Base-by-base conservation (phyloP, 2,888 invertebrate species). In the Yponomeuta evonymella region DNA sequence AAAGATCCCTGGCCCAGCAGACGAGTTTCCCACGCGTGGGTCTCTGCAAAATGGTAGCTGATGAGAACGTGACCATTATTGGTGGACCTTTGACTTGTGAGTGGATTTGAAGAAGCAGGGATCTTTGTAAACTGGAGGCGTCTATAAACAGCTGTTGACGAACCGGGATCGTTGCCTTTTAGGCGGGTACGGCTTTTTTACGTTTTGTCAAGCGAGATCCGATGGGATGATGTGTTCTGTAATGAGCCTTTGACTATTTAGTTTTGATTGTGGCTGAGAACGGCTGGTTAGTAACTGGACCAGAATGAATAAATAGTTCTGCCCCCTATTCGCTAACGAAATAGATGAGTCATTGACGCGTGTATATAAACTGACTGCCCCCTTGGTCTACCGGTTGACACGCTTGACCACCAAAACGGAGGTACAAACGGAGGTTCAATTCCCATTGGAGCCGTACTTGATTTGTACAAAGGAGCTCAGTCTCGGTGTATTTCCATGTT, bases 91-190 rank as follows among this genome's bases (percentile, higher is more conserved):
- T 48, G n/a, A 43, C 43, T 15, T 36, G 29, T 6, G 36, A 36
- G 36, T 48, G 36, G 9, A 67, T n/a, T 65, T 30, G 12, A 43
- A 67, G 33, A 10, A n/a, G 5, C 15, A 74, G 84, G 71, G 70
- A 51, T 79, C 86, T 79, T 73, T 69, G 73, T 77, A 79, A 75
- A 77, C 74, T 83, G 77, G 88, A 72, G 77, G 71, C 73, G 77
- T 86, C 89, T 89, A 90, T 82, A 88, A 87, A 88, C 90, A 90
- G 90, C 90, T 89, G 90, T 86, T 84, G 87, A 83, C 82, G 83
- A 82, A 81, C n/a, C 76, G 82, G 77, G 83, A 77, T 81, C 83
- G 79, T 83, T 83, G 85, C 77, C 80, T 83, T 78, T 81, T 64
- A 58, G 9, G 33, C 33, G 33, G 33, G 33, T 33, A 33, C 33